Evolutionary conservation across 2,797 vertebrate genomes (phyloP).

Genomic region (Hephaestus fuliginosus): DNA sequence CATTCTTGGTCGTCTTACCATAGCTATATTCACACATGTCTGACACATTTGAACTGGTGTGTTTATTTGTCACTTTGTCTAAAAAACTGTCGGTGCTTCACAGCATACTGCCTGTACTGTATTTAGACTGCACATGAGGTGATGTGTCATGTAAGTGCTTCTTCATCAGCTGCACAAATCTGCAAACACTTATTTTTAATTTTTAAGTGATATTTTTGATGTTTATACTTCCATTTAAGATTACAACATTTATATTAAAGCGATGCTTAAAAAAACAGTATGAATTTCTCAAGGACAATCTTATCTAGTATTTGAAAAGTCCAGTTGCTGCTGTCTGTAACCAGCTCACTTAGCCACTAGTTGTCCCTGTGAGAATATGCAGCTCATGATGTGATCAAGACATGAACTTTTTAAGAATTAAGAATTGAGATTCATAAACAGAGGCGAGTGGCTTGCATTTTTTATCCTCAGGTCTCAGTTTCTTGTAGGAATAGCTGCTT

Average conservation of each 20-base stretch:
- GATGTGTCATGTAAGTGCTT: background rate
- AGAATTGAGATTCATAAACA: background rate
- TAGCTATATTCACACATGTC: background rate
- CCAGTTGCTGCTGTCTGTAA: background rate
- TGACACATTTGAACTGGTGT: background rate
- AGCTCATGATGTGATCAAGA: background rate
- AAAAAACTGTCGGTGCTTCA: background rate
- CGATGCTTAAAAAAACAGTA: background rate
- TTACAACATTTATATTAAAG: background rate
- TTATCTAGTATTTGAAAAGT: background rate
- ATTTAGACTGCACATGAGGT: background rate
- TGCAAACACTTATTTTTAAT: background rate
- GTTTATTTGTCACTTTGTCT: background rate
- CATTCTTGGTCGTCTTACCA: constrained; percentile 8
- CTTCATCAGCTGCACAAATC: background rate
- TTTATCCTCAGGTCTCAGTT: background rate
- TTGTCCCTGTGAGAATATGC: background rate
- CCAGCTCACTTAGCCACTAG: background rate
- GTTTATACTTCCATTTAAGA: background rate
- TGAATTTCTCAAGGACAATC: background rate
- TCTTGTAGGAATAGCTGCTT: background rate
- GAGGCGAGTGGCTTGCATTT: background rate
- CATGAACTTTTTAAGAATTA: background rate
- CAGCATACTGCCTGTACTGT: background rate
- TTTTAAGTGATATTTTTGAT: background rate